Evolutionary conservation across 2,888 invertebrate genomes (phyloP).

Genomic region (Dryocosmus kuriphilus): DNA sequence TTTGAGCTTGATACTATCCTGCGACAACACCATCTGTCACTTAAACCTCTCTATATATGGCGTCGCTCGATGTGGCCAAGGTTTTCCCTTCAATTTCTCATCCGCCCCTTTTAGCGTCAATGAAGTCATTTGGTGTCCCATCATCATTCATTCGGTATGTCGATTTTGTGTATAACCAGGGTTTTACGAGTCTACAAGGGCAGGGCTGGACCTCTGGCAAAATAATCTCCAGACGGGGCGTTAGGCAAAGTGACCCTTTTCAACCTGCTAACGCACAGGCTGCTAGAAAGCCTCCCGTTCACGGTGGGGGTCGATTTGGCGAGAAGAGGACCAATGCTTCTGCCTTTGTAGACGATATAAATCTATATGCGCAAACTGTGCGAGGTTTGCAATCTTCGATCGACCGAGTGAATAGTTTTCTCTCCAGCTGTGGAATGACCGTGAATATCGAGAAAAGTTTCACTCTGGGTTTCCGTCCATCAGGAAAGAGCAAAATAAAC

Average conservation of each 20-base stretch:
- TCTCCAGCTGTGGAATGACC: neutral
- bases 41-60: constrained; percentile 43
- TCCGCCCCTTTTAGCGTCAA: constrained; percentile 18
- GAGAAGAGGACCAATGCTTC: constrained; percentile 37
- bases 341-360: constrained; percentile 58
- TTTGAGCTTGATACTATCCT: no score
- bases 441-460: neutral
- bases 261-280: constrained; percentile 44
- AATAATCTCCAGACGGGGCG: constrained; percentile 37
- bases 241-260: constrained; percentile 48
- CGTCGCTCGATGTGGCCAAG: constrained; percentile 49
- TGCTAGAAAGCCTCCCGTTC: constrained; percentile 9
- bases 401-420: neutral
- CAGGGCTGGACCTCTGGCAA: constrained; percentile 32
- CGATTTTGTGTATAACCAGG: neutral
- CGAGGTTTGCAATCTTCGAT: constrained; percentile 59
- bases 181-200: constrained; percentile 41
- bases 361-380: constrained; percentile 12
- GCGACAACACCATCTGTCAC: constrained; percentile 20
- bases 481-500: neutral
- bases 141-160: constrained; percentile 26
- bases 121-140: constrained; percentile 44
- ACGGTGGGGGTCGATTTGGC: constrained; percentile 43
- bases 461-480: neutral
- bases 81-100: constrained; percentile 50